Base-by-base conservation (phyloP, 2,888 invertebrate species). In the Zelleria hepariella region DNA sequence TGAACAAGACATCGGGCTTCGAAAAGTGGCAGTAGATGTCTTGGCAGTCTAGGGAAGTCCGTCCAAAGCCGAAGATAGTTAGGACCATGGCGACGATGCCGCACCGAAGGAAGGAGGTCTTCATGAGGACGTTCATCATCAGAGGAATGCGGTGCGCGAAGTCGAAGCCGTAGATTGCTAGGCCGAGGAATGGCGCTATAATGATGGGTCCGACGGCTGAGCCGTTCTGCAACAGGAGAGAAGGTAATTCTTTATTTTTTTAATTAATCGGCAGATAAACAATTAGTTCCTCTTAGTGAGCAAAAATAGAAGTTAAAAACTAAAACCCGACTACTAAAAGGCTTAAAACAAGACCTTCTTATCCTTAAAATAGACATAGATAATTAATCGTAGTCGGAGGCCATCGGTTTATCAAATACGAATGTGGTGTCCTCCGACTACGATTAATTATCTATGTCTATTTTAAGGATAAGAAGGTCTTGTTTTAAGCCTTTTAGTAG, bases 111-210 rank as follows among this genome's bases (percentile, higher is more conserved):
- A 92, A 93, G 24, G 93, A 93, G 5, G 90, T 87, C 72, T 91
- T 92, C 91, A 93, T 92, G 3, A 92, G 65, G 4, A 91, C 75
- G 72, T 91, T 90, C 91, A 93, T 91, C 21, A 89, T 66, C 4
- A 87, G 75, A 0, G 93, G 90, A 60, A 93, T 92, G 63, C 90
- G 82, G 51, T 90, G 86, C 0, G 93, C 93, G 78, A 93, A 93
- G 74, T 93, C 93, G 65, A 93, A 93, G 0, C 93, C 93, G 74
- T 93, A 93, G 62, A 93, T 91, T 0, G 92, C 93, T 18, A 93
- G 75, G 1, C 93, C 93, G 59, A 93, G 90, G 67, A 92, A 91
- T 0, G 93, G 92, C 0, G 93, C 93, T 51, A 93, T 91, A 0
- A 91, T 77, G 59, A 92, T 77, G 0, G 93, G 93, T 0, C 92